phyloP scores from a whole-genome alignment of 2,113 vertebrate species.

The Collichthys lucidus region DNA sequence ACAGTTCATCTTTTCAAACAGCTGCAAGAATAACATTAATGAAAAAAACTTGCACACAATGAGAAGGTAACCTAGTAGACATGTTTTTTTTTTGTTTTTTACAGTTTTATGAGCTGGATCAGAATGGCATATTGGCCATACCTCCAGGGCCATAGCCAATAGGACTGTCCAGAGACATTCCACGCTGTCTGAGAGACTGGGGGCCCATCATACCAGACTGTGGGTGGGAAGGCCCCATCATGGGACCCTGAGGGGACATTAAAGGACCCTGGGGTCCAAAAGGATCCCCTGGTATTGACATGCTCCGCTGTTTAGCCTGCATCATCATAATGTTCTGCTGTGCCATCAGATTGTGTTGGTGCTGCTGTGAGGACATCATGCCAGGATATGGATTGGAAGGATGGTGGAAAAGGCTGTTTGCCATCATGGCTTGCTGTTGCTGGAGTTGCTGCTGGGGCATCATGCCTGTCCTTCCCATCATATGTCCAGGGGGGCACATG shows the following conservation, averaged over 20 bases:
- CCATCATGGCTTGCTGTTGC: slow-evolving; percentile 89
- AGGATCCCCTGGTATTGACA: slow-evolving; percentile 90
- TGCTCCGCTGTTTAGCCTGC: slow-evolving; percentile 93
- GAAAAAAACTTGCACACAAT: slow-evolving; percentile 72
- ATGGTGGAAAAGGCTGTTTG: slow-evolving; percentile 86
- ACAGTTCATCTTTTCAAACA: slow-evolving; percentile 67
- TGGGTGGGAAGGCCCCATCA: slow-evolving; percentile 90
- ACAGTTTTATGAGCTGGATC: slow-evolving; percentile 65
- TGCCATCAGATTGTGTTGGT: slow-evolving; percentile 89
- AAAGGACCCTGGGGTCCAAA: slow-evolving; percentile 91
- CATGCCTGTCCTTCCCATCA: slow-evolving; percentile 95
- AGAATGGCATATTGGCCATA: slow-evolving; percentile 96
- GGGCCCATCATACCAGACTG: slow-evolving; percentile 95
- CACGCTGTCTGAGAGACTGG: slow-evolving; percentile 93
- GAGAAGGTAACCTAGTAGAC: slow-evolving; percentile 56
- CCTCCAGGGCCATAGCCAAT: slow-evolving; percentile 92
- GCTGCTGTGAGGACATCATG: slow-evolving; percentile 91
- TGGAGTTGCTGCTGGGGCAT: slow-evolving; percentile 83
- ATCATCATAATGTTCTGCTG: slow-evolving; percentile 99
- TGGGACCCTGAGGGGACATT: slow-evolving; percentile 92
- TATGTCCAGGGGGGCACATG: slow-evolving; percentile 93
- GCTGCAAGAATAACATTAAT: slow-evolving; percentile 71
- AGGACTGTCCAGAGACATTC: slow-evolving; percentile 94
- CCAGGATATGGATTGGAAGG: slow-evolving; percentile 85
- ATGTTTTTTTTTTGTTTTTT: slow-evolving; percentile 45